Base-by-base conservation (phyloP, 2,797 vertebrate species). In the Syngnathus acus region DNA sequence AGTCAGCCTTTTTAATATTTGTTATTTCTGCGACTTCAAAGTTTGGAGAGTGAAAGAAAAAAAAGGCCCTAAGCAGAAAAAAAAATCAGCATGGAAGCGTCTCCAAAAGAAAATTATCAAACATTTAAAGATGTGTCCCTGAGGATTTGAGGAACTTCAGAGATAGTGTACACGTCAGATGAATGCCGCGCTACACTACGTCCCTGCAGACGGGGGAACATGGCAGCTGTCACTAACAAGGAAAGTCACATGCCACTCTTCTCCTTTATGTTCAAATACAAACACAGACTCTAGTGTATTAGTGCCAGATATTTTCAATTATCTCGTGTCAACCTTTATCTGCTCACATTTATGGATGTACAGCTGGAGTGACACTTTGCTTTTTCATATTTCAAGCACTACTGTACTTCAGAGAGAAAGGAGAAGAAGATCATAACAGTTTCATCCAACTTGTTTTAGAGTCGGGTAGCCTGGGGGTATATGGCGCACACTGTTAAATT, bases 151-250 rank as follows among this genome's bases (percentile, higher is more conserved):
- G 71, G 67, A 84, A 85, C 81, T 88, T 90, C 77, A 85, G 75
- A 89, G 79, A 51, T 75, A 83, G 82, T 77, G 84, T 86, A 81
- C 69, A 55, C 85, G 80, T 83, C 83, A 79, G 78, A 83, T 59
- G 79, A 82, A 73, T 80, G 73, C 69, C 72, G 53, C 68, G 32
- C 77, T 82, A 75, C 77, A 60, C 70, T 81, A 48, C 11, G 76
- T 88, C 87, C 82, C 86, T 53, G 79, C 78, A 89, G 89, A 87
- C 84, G 71, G 69, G 72, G 69, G 79, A 90, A 89, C 88, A 91
- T 89, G 87, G 86, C 87, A 91, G 87, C 88, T 91, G 90, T 91
- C 89, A 90, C 86, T 89, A 91, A 91, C 87, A 84, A 86, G 84
- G 78, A 86, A 78, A 88, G 84, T 88, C 86, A 86, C 73, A 85